Percentiles rank a stretch among this genome's conserved stretches.
Evolutionary conservation across 1,140 invertebrate genomes (phyloP).

Genomic region (Chrysomallon squamiferum): DNA sequence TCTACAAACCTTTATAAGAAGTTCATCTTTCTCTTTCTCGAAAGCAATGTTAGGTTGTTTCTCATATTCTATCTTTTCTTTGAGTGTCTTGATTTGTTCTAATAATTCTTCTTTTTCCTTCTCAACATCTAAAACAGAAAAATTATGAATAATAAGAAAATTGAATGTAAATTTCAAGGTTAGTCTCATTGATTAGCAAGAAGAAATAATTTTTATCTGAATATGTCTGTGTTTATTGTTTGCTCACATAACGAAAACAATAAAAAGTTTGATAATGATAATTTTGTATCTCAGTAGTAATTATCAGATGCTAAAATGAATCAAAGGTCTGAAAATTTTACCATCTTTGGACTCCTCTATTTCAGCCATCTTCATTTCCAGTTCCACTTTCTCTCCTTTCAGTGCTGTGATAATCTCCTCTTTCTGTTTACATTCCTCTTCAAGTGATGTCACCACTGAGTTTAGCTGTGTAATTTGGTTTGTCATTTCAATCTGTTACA

Average conservation of each 20-base stretch:
- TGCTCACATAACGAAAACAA: no score
- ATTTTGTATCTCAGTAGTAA: no score
- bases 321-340: slow-evolving; percentile 5
- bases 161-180: no score
- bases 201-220: no score
- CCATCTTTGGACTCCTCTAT: slow-evolving; percentile 40
- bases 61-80: slow-evolving; percentile 56
- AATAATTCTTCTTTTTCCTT: slow-evolving; percentile 32
- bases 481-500: slow-evolving; percentile 6
- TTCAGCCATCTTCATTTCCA: slow-evolving; percentile 34
- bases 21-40: slow-evolving; percentile 38
- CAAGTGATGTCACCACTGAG: not conserved
- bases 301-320: no score
- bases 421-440: not conserved
- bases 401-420: slow-evolving; percentile 5
- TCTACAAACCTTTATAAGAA: slow-evolving; percentile 25
- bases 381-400: slow-evolving; percentile 41
- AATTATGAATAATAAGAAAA: not conserved
- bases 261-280: no score
- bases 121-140: slow-evolving; percentile 29
- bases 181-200: no score
- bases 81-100: slow-evolving; percentile 64
- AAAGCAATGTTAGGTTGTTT: slow-evolving; percentile 35
- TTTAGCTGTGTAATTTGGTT: slow-evolving; percentile 10
- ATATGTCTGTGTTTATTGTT: no score